Percentiles rank a stretch among this genome's conserved stretches.
Conservation (phyloP, 2,888 invertebrate species). For the Alloscopus bannaensis region DNA sequence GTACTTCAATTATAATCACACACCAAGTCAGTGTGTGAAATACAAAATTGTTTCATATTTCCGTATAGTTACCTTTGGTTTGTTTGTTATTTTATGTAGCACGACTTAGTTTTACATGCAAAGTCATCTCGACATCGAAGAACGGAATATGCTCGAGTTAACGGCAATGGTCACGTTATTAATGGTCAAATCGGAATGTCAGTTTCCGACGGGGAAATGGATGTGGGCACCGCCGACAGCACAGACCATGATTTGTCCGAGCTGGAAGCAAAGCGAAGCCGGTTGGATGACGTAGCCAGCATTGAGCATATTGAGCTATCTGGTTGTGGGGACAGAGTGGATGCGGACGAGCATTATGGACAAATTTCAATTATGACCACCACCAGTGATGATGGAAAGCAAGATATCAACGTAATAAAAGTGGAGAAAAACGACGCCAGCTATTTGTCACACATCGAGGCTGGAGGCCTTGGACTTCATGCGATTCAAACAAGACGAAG, state of each 20-base stretch:
- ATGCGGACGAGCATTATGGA: constrained; percentile 45
- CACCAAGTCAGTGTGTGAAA: no score
- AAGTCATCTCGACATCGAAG: constrained; percentile 61
- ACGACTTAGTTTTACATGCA: constrained; percentile 65
- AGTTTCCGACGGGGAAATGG: constrained; percentile 46
- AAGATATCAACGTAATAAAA: constrained; percentile 45
- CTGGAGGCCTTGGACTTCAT: neutral
- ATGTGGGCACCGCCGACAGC: constrained; percentile 36
- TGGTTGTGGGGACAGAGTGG: constrained; percentile 28
- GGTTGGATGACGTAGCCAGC: constrained; percentile 27
- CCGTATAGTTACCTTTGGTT: neutral
- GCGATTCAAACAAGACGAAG: constrained; percentile 41
- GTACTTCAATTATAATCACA: no score
- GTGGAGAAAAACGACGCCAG: constrained; percentile 41
- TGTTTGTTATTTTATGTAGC: constrained; percentile 18
- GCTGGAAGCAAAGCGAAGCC: constrained; percentile 31
- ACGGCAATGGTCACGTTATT: constrained; percentile 28
- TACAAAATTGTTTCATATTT: neutral
- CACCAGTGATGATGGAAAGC: constrained; percentile 47
- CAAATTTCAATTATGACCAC: constrained; percentile 55
- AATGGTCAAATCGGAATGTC: constrained; percentile 29
- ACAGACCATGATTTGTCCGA: constrained; percentile 33
- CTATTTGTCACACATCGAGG: constrained; percentile 40
- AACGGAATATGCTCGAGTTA: constrained; percentile 44
- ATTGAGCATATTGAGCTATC: constrained; percentile 50